phyloP scores from a whole-genome alignment of 2,113 vertebrate species.

The Xenopus laevis region DNA sequence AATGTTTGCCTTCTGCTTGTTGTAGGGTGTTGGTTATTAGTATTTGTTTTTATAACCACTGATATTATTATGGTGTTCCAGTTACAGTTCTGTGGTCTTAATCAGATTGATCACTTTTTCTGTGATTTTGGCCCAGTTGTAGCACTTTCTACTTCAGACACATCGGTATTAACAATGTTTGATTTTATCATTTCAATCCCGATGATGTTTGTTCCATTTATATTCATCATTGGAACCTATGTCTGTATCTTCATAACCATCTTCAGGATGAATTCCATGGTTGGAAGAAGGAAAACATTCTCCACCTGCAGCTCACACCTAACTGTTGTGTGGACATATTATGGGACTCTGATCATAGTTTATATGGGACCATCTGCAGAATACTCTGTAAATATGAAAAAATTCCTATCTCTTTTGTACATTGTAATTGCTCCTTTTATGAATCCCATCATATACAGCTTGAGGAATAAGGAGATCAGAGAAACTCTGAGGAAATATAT shows the following conservation, averaged over 20 bases:
- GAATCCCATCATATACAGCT: background rate
- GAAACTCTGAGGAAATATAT: background rate
- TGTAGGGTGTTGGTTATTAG: background rate
- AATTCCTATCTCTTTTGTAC: background rate
- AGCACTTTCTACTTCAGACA: background rate
- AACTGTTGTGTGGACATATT: slow-evolving; percentile 46
- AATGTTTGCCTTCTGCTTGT: background rate
- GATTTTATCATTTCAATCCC: background rate
- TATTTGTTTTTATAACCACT: background rate
- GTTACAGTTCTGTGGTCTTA: background rate
- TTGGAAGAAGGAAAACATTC: slow-evolving; percentile 43
- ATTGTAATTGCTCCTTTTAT: background rate
- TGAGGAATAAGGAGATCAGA: background rate
- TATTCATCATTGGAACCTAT: slow-evolving; percentile 46
- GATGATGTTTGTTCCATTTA: slow-evolving; percentile 17
- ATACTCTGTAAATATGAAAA: background rate
- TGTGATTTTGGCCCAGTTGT: slow-evolving; percentile 2
- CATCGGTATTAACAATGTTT: background rate
- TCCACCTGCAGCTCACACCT: slow-evolving; percentile 47
- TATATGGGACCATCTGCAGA: slow-evolving; percentile 15
- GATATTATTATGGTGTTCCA: background rate
- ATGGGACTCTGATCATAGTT: slow-evolving; percentile 24
- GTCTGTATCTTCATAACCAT: slow-evolving; percentile 32
- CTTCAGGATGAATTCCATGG: slow-evolving; percentile 25
- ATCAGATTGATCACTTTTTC: background rate